A percentile compares a stretch with the other conserved stretches of the same genome.
Evolutionary conservation across 1,140 invertebrate species (phyloP).

Genomic region (Camponotus floridanus): DNA sequence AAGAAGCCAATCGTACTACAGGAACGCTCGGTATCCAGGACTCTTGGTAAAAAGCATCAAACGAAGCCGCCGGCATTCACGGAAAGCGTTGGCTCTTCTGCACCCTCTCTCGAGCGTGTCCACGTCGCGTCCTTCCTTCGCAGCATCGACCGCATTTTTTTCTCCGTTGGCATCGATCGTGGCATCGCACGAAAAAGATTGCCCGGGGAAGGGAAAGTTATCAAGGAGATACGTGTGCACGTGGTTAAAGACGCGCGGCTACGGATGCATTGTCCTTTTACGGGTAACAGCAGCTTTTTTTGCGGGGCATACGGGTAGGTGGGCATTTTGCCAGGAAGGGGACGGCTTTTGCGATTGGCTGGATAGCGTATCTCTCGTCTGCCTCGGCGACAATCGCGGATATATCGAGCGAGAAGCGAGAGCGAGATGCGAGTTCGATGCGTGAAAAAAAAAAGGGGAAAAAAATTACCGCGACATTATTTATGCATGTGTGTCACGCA

Average conservation of each 20-base stretch:
- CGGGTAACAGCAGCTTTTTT: conserved; percentile 11
- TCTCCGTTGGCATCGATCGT: conserved; percentile 67
- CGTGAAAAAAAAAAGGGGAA: conserved; percentile 23
- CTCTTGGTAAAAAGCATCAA: conserved; percentile 80
- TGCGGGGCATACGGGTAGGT: neutral
- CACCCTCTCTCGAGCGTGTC: conserved; percentile 74
- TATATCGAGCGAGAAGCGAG: neutral
- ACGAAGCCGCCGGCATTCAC: conserved; percentile 78
- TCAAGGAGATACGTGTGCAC: conserved; percentile 30
- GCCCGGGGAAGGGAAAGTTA: conserved; percentile 64
- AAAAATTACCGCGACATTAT: neutral
- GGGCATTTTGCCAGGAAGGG: conserved; percentile 22
- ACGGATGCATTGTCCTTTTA: conserved; percentile 55
- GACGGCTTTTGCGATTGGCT: conserved; percentile 16
- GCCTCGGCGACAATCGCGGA: neutral
- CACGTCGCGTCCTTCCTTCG: conserved; percentile 71
- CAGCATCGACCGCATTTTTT: conserved; percentile 76
- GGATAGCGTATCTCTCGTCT: conserved; percentile 1
- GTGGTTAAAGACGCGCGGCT: conserved; percentile 42
- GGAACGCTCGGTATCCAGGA: conserved; percentile 77
- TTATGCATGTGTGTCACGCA: conserved; percentile 17
- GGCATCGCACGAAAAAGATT: conserved; percentile 65
- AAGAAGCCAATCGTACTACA: conserved; percentile 74
- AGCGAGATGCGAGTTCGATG: neutral
- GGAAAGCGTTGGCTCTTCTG: conserved; percentile 74